phyloP scores from a whole-genome alignment of 2,113 vertebrate genomes.

The Ceyx margarethae region DNA sequence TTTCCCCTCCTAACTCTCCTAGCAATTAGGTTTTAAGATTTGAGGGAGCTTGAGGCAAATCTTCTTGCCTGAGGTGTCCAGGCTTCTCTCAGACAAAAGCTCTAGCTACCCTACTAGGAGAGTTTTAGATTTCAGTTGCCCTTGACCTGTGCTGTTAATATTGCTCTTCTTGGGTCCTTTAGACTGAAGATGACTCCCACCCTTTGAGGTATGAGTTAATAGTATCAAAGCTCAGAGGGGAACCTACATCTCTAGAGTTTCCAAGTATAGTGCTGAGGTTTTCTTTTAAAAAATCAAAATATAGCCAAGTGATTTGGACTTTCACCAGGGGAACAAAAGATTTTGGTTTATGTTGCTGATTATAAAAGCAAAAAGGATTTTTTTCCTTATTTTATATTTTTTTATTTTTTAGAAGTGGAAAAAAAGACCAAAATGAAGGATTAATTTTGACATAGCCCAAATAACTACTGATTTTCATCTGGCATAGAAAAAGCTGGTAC shows the following conservation, averaged over 20 bases:
- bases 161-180: background rate
- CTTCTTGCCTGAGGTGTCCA: background rate
- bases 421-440: background rate
- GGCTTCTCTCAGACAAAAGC: background rate
- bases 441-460: background rate
- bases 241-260: background rate
- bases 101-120: background rate
- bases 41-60: background rate
- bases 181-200: background rate
- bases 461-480: background rate
- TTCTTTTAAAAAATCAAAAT: background rate
- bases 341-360: background rate
- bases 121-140: background rate
- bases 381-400: too few relatives aligned
- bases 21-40: background rate
- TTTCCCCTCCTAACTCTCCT: background rate
- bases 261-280: background rate
- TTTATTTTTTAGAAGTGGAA: background rate
- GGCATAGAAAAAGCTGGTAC: background rate
- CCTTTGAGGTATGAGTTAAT: background rate
- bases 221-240: background rate
- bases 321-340: background rate
- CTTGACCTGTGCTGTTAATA: background rate
- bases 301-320: background rate
- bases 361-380: background rate